Base-by-base conservation (phyloP, 2,113 vertebrate genomes). In the human region DNA sequence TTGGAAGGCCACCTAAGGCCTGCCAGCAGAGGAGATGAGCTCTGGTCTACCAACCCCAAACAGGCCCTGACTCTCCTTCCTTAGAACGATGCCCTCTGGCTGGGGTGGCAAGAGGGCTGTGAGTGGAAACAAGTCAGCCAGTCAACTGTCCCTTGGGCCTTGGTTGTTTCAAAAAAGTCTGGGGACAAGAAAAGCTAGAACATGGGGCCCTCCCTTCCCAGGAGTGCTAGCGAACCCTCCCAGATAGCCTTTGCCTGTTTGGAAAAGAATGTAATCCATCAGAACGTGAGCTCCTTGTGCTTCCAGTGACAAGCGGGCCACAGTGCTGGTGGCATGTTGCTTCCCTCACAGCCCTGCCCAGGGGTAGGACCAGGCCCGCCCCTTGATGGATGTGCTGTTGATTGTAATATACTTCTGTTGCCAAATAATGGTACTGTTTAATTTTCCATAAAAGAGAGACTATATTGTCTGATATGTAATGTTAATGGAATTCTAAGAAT, bases 341-440 rank as follows among this genome's bases (percentile, higher is more conserved):
- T 72, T 3, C 32, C 20, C 59, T 78, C 43, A 9, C 75, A 78
- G 59, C n/a, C 32, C 73, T 78, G 91, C 52, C 86, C 22, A 12
- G 59, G n/a, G 81, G 10, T 2, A 1, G 61, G 72, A 66, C 48
- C 4, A 32, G 25, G 75, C 30, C 35, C 2, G 30, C 50, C 38
- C 64, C 20, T 9, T 0, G 10, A 9, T 32, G 61, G 12, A 93
- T 30, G 66, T 96, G 92, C 87, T 89, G 40, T 30, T 96, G 97
- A 83, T 72, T 96, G 96, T 97, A 98, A 88, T 70, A 87, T 96
- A 89, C 87, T 97, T 96, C 93, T 48, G 38, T 98, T 98, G 96
- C 96, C 96, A 87, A 97, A 90, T 55, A 93, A 97, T 1, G 1
- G 61, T 92, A 95, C 52, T 7, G 52, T 88, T 97, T 94, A 59